Conservation (phyloP, 2,888 invertebrate species). For the Chromoteleia sp. region DNA sequence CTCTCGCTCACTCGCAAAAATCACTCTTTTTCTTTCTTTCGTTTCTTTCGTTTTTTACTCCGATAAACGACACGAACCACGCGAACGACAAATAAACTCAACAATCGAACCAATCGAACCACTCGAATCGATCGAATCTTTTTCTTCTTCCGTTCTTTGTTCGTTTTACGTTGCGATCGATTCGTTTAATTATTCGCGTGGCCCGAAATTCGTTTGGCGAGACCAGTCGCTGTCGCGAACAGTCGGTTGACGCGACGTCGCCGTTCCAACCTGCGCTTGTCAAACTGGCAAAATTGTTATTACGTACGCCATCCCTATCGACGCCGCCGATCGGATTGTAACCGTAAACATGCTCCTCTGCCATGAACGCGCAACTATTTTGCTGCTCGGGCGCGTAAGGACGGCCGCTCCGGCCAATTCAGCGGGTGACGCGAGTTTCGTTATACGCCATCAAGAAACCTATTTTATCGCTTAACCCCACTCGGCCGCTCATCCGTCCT, state of each 20-base stretch:
- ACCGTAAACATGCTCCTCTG: constrained; percentile 84
- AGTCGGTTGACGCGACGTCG: no score
- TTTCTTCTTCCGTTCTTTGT: no score
- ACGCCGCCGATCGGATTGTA: constrained; percentile 82
- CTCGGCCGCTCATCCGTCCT: constrained; percentile 70
- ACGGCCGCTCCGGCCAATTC: constrained; percentile 73
- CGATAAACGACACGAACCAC: no score
- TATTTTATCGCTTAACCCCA: constrained; percentile 83
- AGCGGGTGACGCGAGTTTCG: constrained; percentile 78
- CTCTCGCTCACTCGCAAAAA: constrained; percentile 93
- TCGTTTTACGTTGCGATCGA: no score
- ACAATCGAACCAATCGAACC: no score
- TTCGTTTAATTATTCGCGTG: no score
- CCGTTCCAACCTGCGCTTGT: constrained; percentile 77
- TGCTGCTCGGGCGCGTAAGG: constrained; percentile 67
- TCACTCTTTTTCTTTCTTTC: no score
- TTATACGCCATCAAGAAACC: constrained; percentile 79
- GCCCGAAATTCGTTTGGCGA: no score
- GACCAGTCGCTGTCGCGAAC: no score
- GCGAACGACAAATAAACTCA: no score
- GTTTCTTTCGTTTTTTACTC: no score
- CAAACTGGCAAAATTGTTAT: constrained; percentile 81
- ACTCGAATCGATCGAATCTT: no score
- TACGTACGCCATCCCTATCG: constrained; percentile 83
- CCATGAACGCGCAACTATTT: constrained; percentile 81